phyloP scores from a whole-genome alignment of 2,113 vertebrate species.

The Podarcis raffonei region DNA sequence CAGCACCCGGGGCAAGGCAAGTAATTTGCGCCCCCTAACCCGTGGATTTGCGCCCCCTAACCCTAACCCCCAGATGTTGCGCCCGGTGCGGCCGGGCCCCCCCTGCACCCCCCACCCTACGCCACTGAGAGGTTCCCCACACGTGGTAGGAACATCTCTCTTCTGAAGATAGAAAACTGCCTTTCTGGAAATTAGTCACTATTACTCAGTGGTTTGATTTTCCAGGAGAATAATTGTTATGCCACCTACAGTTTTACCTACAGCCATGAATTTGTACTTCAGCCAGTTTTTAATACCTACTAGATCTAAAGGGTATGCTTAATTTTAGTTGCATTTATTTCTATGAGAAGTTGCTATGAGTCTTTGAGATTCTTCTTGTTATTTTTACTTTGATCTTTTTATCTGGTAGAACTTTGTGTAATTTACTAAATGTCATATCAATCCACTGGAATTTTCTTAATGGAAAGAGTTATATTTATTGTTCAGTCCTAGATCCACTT shows the following conservation, averaged over 20 bases:
- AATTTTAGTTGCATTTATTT: not conserved
- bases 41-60: no score
- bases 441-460: not conserved
- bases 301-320: not conserved
- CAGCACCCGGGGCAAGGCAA: no score
- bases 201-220: not conserved
- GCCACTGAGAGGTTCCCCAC: no score
- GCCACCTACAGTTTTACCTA: not conserved
- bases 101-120: no score
- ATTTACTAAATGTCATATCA: not conserved
- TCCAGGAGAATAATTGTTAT: not conserved
- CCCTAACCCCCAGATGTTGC: no score
- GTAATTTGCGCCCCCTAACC: no score
- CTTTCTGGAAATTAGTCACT: not conserved
- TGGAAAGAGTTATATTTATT: not conserved
- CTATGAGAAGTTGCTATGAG: not conserved
- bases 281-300: not conserved
- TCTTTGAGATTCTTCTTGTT: not conserved
- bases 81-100: no score
- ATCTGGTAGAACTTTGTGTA: not conserved
- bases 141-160: not conserved
- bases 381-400: not conserved
- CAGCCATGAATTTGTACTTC: not conserved
- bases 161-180: not conserved
- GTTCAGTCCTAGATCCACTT: not conserved